Base-by-base conservation (phyloP, 2,113 vertebrate genomes). In the Neoarius graeffei region DNA sequence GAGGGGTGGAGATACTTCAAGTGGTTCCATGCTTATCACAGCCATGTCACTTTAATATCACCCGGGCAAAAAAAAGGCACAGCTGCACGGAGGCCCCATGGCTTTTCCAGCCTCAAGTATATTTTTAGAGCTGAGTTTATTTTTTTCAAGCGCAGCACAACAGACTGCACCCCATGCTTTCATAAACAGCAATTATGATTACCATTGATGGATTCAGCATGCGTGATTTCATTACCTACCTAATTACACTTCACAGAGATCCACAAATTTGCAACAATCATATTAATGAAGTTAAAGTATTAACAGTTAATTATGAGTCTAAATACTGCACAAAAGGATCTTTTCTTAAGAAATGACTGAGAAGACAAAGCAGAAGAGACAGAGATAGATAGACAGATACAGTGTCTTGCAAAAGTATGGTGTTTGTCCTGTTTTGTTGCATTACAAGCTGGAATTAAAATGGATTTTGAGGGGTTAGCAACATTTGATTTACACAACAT, bases 201-300 rank as follows among this genome's bases (percentile, higher is more conserved):
- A 95, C 90, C 94, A 93, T 89, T 95, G 95, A 95, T 95, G 94
- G 93, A 95, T 94, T 92, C 92, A 93, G 90, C 89, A 83, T 90
- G 91, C 91, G 88, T 85, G 88, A 88, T 93, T 94, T 93, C 92
- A 93, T 95, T 94, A 94, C 86, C 91, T 90, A 91, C 88, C 91
- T 94, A 94, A 95, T 95, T 94, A 95, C 91, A 81, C 92, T 94
- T 93, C 88, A 69, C 87, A 91, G 92, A 94, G 92, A 94, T 95
- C 91, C 91, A 91, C 92, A 90, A 92, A 93, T 91, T 90, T 92
- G 83, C 93, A 93, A 94, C 92, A 93, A 94, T 94, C 92, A 92
- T 89, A 94, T 94, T 93, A 94, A 95, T 95, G 91, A 94, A 94
- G 94, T 94, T 92, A 85, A 88, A 90, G 91, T 91, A 93, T 94